Evolutionary conservation across 2,888 invertebrate species (phyloP), one percentile per base, ranked within the genome.

Genomic region (Cloeon dipterum): DNA sequence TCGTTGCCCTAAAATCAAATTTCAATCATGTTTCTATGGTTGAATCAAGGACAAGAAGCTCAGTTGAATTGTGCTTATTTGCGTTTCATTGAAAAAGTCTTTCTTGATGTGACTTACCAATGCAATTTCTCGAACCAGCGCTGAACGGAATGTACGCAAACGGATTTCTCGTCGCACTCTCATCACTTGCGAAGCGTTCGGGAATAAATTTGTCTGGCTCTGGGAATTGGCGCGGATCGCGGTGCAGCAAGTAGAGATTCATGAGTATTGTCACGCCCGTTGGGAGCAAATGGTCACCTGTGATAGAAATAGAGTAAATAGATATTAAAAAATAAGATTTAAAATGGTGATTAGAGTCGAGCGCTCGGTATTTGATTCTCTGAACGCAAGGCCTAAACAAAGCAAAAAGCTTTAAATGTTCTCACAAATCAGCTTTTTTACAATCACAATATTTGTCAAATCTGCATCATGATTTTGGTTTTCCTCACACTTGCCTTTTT

Each of bases 151-250:
- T 49, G 43, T 51, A 61, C 1, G 56, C 46, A 38, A 51, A 61
- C 5, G 51, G 49, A 19, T 62, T 59, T 20, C 56, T 46, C 7
- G 29, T 8, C 5, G 23, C 32, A 13, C 25, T n/a, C 13, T 45
- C 46, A 10, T 57, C 56, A 0, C 58, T 52, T 5, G 58, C 44
- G 45, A 67, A 68, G 21, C 67, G 51, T 40, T 66, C 63, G 1
- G 67, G 67, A 37, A 57, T 53, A 46, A 59, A 68, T 4, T 41
- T 45, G 5, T 62, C 55, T 1, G 67, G 65, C 7, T 65, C 55
- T 0, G 63, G 55, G 44, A 60, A 66, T 41, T 55, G 49, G n/a
- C 54, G 49, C 0, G 55, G 52, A 46, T 65, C 60, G 14, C 59
- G 52, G 42, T 67, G 65, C 11, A 61, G 49, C 2, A 53, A 44